These are phyloP conservation scores for Mythimna loreyi DNA, from an alignment of 2,888 invertebrate species.

Conservation along the genomic window DNA sequence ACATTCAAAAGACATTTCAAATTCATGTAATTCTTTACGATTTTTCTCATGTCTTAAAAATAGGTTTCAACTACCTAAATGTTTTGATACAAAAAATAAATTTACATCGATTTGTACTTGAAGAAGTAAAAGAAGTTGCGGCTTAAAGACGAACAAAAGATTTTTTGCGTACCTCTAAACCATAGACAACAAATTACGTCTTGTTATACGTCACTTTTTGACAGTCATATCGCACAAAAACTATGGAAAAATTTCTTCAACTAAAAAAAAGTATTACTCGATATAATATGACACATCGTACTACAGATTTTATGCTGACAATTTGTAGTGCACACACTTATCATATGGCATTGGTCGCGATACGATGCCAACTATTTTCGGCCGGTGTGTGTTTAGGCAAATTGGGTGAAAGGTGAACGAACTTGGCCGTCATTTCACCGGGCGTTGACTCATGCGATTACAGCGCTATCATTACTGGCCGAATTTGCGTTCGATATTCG, in stretches of 20 bases:
- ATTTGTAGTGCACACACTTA: constrained; percentile 60
- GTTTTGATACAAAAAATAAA: constrained; percentile 14
- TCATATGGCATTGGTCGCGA: constrained; percentile 61
- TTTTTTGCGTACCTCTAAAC: constrained; percentile 29
- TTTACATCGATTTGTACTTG: constrained; percentile 10
- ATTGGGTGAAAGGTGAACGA: constrained; percentile 87
- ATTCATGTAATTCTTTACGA: constrained; percentile 40
- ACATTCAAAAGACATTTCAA: constrained; percentile 9
- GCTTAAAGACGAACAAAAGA: constrained; percentile 6
- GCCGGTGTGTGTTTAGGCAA: constrained; percentile 79
- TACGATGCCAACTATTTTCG: constrained; percentile 71
- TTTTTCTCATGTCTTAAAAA: constrained; percentile 7
- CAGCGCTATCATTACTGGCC: constrained; percentile 82
- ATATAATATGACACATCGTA: constrained; percentile 40
- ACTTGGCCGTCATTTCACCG: constrained; percentile 82
- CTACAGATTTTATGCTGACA: constrained; percentile 63
- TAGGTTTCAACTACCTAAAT: constrained; percentile 4
- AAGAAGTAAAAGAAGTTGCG: neutral
- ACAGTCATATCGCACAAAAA: constrained; percentile 51
- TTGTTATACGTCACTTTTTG: constrained; percentile 45
- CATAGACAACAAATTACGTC: constrained; percentile 38
- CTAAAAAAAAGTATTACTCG: constrained; percentile 32
- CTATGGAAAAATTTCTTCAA: constrained; percentile 50
- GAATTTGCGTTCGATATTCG: constrained; percentile 78
- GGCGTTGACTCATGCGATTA: constrained; percentile 83